Evolutionary conservation across 2,888 invertebrate species (phyloP).

Genomic region (Mellilla xanthometata): DNA sequence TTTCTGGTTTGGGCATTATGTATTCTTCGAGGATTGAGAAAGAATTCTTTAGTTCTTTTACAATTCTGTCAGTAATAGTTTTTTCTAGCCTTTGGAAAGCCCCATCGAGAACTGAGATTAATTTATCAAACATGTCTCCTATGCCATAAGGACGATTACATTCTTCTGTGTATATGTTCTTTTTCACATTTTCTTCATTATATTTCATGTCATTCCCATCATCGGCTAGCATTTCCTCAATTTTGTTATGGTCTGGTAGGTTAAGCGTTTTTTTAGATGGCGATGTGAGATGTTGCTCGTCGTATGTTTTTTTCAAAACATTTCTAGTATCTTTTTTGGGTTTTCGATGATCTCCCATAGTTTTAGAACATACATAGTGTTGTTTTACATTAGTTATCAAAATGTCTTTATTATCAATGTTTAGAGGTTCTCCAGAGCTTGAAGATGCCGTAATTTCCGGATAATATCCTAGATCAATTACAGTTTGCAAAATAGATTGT

Average conservation of each 20-base stretch:
- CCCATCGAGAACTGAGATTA: constrained; percentile 50
- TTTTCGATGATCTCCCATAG: constrained; percentile 29
- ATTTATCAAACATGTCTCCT: constrained; percentile 54
- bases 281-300: constrained; percentile 25
- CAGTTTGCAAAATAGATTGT: constrained; percentile 37
- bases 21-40: constrained; percentile 12
- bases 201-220: constrained; percentile 33
- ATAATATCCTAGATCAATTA: constrained; percentile 45
- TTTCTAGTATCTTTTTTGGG: constrained; percentile 31
- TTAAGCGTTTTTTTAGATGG: constrained; percentile 38
- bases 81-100: constrained; percentile 56
- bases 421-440: constrained; percentile 31
- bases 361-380: constrained; percentile 26
- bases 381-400: constrained; percentile 32
- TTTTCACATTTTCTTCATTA: constrained; percentile 23
- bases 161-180: constrained; percentile 35
- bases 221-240: constrained; percentile 43
- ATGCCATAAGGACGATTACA: constrained; percentile 35
- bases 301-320: constrained; percentile 41
- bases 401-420: constrained; percentile 26
- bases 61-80: constrained; percentile 52
- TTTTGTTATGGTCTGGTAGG: constrained; percentile 45
- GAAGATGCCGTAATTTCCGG: constrained; percentile 38
- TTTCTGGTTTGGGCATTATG: constrained; percentile 6
- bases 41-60: constrained; percentile 48